Conservation (phyloP, 2,888 invertebrate genomes). For the Busseola fusca region DNA sequence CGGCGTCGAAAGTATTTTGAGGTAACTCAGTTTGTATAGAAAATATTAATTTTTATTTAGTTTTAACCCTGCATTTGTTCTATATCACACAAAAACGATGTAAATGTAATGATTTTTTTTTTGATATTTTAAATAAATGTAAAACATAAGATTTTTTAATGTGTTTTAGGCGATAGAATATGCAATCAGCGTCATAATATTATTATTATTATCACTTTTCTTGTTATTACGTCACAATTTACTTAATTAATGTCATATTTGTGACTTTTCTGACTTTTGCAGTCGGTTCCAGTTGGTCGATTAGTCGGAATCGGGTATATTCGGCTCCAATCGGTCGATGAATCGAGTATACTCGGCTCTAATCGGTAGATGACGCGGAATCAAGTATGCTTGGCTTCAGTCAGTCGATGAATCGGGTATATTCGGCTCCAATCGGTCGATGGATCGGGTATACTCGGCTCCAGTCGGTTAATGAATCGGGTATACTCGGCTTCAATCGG, state of each 20-base stretch:
- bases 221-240: slow-evolving; percentile 44
- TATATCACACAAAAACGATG: slow-evolving; percentile 59
- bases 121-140: slow-evolving; percentile 52
- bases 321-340: no score
- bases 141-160: slow-evolving; percentile 51
- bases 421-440: no score
- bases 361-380: no score
- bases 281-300: no score
- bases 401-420: no score
- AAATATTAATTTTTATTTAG: slow-evolving; percentile 65
- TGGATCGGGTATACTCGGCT: no score
- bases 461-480: no score
- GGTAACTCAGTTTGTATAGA: slow-evolving; percentile 56
- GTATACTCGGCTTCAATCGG: no score
- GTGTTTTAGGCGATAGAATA: slow-evolving; percentile 35
- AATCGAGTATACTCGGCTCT: no score
- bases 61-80: slow-evolving; percentile 69
- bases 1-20: slow-evolving; percentile 18
- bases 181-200: slow-evolving; percentile 58
- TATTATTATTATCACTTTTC: slow-evolving; percentile 33
- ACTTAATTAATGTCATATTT: slow-evolving; percentile 22
- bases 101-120: slow-evolving; percentile 61
- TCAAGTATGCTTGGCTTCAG: no score
- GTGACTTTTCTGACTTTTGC: background rate
- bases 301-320: no score